Evolutionary conservation across 2,888 invertebrate species (phyloP).

Genomic region (Rambutsinella grinnellia): DNA sequence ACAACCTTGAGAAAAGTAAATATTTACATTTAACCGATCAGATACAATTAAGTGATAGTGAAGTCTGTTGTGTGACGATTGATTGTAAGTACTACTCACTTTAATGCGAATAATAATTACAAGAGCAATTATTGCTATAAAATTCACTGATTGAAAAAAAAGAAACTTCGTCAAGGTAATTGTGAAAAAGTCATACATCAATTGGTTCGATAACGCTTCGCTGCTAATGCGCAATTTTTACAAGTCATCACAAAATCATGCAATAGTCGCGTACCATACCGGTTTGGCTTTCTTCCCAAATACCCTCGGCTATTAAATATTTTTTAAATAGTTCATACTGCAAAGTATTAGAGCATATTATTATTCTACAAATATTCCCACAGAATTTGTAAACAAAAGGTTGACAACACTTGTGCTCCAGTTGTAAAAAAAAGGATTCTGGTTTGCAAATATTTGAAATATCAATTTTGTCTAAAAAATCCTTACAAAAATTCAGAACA

Average conservation of each 20-base stretch:
- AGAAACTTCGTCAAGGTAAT: not conserved
- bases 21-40: slow-evolving; percentile 10
- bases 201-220: not conserved
- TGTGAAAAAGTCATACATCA: not conserved
- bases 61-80: not conserved
- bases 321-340: no score
- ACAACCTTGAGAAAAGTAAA: slow-evolving; percentile 49
- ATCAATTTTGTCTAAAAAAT: no score
- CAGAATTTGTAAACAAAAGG: no score
- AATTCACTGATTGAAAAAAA: not conserved
- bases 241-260: not conserved
- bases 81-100: no score
- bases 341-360: no score
- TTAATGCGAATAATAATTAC: no score
- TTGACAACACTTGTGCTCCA: no score
- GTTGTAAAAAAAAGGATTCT: no score
- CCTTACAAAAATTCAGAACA: no score
- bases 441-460: no score
- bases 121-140: not conserved
- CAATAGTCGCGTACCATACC: slow-evolving; percentile 1
- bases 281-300: not conserved
- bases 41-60: not conserved
- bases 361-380: no score
- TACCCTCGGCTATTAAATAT: not conserved
- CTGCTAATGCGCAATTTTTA: not conserved